Conservation (phyloP, 2,888 invertebrate genomes). For the Lathronympha strigana region DNA sequence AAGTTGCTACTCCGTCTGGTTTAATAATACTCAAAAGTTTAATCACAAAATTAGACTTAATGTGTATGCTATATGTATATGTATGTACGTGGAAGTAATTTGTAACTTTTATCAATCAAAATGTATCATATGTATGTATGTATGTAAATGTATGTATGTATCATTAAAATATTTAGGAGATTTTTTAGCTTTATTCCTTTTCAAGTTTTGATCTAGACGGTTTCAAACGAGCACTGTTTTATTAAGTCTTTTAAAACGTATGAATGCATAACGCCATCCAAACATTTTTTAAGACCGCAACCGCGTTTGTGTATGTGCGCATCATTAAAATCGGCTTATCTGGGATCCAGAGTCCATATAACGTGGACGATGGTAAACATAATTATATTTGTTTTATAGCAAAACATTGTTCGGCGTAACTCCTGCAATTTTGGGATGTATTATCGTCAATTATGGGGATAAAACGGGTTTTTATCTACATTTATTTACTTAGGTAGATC, state of each 20-base stretch:
- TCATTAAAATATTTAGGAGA: too few relatives aligned
- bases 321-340: slow-evolving; percentile 43
- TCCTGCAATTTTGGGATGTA: slow-evolving; percentile 16
- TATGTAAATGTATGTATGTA: too few relatives aligned
- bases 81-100: too few relatives aligned
- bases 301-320: slow-evolving; percentile 35
- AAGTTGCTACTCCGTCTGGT: too few relatives aligned
- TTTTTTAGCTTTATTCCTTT: neutral
- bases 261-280: neutral
- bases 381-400: slow-evolving; percentile 36
- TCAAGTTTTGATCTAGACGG: neutral
- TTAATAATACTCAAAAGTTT: too few relatives aligned
- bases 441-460: neutral
- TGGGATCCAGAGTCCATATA: slow-evolving; percentile 33
- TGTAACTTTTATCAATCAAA: too few relatives aligned
- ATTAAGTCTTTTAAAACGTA: neutral
- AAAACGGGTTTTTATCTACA: too few relatives aligned
- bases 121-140: neutral
- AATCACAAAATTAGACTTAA: too few relatives aligned
- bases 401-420: slow-evolving; percentile 17
- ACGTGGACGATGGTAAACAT: slow-evolving; percentile 33
- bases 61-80: too few relatives aligned
- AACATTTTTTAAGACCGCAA: slow-evolving; percentile 25
- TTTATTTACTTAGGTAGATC: too few relatives aligned
- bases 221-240: neutral